Evolutionary conservation across 1,140 invertebrate species (phyloP), one percentile per base, ranked within the genome.

Genomic region (Drosophila dunni): DNA sequence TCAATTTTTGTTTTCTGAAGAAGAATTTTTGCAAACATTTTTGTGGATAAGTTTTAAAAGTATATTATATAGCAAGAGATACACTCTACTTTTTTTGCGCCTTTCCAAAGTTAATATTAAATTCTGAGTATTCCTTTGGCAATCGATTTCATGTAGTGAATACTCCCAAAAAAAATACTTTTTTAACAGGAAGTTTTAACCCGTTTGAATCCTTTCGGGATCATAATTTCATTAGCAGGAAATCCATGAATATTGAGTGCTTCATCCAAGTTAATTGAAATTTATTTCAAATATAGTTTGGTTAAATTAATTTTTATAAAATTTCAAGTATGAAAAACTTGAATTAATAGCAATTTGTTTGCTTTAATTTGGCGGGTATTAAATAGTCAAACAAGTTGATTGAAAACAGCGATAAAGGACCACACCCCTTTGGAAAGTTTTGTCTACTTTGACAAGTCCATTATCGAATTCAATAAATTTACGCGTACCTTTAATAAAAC

Each of bases 401-500:
- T 48, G 5, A 62, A 62, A 46, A 20, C 11, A 2, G 33, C 24
- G 15, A 38, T 48, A 48, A 62, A 20, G 15, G 24, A 8, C 11
- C 42, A 0, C 53, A 38, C 8, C 51, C 33, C 7, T 24, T 15
- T 20, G 42, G 11, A 65, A 71, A 53, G 45, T 45, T 57, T 45
- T 58, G 17, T 33, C 15, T 40, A 10, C 54, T 44, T 38, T 40
- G 36, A n/a, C 15, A 10, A n/a, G 6, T 20, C 36, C 51, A 36
- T 51, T 51, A 70, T 68, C 51, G 50, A 73, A 77, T 64, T 77
- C 68, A 82, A 80, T 83, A 69, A 73, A 77, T 80, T 83, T 77
- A 6, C 58, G 29, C 42, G 46, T 24, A 40, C 36, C 42, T 60
- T 66, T 62, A 77, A 40, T 76, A 51, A 75, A 64, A 53, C 66